Evolutionary conservation across 1,140 invertebrate genomes (phyloP), one percentile per base, ranked within the genome.

Genomic region (Tigriopus japonicus): DNA sequence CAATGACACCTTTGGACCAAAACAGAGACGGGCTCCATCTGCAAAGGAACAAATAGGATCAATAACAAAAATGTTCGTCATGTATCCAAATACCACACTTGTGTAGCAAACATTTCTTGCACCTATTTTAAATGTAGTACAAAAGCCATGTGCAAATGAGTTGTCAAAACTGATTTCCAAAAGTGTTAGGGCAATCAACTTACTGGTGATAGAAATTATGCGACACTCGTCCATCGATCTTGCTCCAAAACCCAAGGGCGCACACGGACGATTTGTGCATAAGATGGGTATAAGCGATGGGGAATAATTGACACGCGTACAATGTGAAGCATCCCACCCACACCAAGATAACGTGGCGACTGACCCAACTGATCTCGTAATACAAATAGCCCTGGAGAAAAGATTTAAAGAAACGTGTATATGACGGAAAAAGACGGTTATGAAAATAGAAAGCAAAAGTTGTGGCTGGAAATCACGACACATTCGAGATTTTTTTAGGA

Each of bases 1-100:
- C 59, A 10, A 61, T 53, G 21, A n/a, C 15, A 35, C 59, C 59
- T 14, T 49, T 54, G 2, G 21, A 19, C 59, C 59, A 61, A n/a
- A 54, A 23, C 12, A 24, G 52, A 40, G 14, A 24, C 7, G 59
- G 49, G 6, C 24, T 28, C 59, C 59, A 61, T 12, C 24, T 61
- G 17, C 2, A 9, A 58, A 41, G 24, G n/a, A 49, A 49, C 45
- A 49, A 49, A 10, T 43, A 12, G 42, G 42, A 43, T 43, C 42
- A 43, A 15, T 43, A 10, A 43, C 10, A n/a, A n/a, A n/a, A n/a
- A n/a, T n/a, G n/a, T n/a, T n/a, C n/a, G n/a, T n/a, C n/a, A n/a
- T n/a, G n/a, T n/a, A n/a, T n/a, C n/a, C n/a, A n/a, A n/a, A n/a
- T n/a, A n/a, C n/a, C n/a, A n/a, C n/a, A n/a, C n/a, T n/a, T n/a